These are phyloP conservation scores for Nymphalis polychloros DNA, from an alignment of 2,888 invertebrate species.

Conservation along the genomic window DNA sequence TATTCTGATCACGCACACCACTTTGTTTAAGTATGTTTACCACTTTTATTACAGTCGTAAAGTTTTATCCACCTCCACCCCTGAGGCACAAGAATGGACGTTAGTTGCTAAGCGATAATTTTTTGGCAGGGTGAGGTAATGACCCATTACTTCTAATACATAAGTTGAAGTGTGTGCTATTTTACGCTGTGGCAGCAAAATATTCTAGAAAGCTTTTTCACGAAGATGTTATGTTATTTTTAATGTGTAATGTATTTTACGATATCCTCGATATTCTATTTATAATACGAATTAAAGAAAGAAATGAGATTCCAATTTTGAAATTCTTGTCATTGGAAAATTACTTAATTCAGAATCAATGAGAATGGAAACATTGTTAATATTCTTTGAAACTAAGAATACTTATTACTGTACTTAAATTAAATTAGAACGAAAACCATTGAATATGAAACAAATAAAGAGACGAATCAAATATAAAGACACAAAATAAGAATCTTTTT, in stretches of 20 bases:
- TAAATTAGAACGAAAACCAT: neutral
- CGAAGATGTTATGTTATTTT: neutral
- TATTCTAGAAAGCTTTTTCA: neutral
- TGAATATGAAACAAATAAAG: neutral
- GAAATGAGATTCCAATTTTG: no score
- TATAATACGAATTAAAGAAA: no score
- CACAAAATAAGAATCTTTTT: conserved; percentile 1
- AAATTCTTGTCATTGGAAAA: no score
- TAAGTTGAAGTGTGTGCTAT: conserved; percentile 1
- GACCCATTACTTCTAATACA: neutral
- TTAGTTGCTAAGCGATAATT: conserved; percentile 8
- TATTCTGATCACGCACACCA: conserved; percentile 44
- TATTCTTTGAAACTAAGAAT: neutral
- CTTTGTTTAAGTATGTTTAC: conserved; percentile 42
- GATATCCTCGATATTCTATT: no score
- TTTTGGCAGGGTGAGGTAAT: conserved; percentile 1
- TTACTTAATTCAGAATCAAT: no score
- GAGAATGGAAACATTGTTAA: no score
- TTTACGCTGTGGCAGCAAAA: neutral
- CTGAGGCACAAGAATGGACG: conserved; percentile 21
- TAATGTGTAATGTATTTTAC: neutral
- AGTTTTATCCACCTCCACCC: conserved; percentile 30
- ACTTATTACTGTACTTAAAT: conserved; percentile 4
- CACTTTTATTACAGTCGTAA: conserved; percentile 45
- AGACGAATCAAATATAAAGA: neutral